These are phyloP conservation scores for Heloderma charlesbogerti DNA, from an alignment of 2,113 vertebrate genomes.

Conservation along the genomic window DNA sequence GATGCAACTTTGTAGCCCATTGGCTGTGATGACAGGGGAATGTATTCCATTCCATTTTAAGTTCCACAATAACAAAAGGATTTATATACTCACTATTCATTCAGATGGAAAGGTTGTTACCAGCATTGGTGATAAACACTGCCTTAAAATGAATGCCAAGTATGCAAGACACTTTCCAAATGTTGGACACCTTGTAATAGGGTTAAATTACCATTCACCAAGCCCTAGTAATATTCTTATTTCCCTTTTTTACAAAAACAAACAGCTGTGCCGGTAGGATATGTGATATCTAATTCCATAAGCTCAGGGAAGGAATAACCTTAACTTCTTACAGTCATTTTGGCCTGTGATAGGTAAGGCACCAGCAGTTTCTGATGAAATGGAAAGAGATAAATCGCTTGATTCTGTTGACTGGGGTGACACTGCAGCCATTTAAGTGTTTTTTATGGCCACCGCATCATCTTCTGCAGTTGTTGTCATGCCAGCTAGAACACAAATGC, in stretches of 20 bases:
- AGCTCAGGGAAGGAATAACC: background rate
- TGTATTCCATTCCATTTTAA: background rate
- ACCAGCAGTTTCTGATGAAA: background rate
- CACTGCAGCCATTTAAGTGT: conserved; percentile 14
- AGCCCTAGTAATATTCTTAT: background rate
- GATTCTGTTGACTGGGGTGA: conserved; percentile 6
- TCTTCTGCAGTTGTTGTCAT: conserved; percentile 49
- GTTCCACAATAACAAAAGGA: background rate
- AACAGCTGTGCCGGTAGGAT: background rate
- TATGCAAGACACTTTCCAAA: background rate
- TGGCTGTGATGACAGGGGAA: background rate
- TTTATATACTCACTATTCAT: background rate
- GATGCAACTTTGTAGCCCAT: background rate
- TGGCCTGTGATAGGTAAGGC: background rate
- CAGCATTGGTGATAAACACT: background rate
- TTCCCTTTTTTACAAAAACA: background rate
- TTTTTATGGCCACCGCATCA: conserved; percentile 37
- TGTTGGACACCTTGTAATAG: background rate
- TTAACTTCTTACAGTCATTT: conserved; percentile 3
- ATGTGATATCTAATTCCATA: background rate
- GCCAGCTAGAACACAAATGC: conserved; percentile 46
- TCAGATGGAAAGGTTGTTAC: background rate
- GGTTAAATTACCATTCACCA: background rate
- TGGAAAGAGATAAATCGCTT: conserved; percentile 37
- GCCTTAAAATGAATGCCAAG: background rate